A percentile compares a stretch with the other conserved stretches of the same genome.
Evolutionary conservation across 30 jellyfish, hydroid and myxozoan species (phyloP).

Genomic region (Chironex yamaguchii): DNA sequence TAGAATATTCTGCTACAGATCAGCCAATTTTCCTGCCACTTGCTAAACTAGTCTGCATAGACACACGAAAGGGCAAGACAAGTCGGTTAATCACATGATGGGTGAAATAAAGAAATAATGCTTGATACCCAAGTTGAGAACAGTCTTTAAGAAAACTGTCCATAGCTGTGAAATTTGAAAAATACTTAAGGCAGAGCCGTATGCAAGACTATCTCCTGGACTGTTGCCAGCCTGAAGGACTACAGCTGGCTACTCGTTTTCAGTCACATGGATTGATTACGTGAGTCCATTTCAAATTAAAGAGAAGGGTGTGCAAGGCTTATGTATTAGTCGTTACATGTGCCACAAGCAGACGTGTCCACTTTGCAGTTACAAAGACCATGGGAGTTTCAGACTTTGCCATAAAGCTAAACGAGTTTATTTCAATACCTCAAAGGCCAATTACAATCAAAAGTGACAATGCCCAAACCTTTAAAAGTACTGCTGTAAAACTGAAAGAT

Average conservation of each 20-base stretch:
- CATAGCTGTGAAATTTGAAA: conserved; percentile 41
- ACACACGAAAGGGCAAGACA: too few relatives aligned
- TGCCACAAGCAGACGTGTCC: conserved; percentile 46
- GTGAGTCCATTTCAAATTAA: conserved; percentile 43
- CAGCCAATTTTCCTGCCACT: too few relatives aligned
- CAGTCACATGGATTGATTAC: too few relatives aligned
- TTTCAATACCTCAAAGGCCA: conserved; percentile 35
- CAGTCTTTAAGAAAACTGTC: conserved; percentile 21
- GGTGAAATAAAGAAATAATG: not conserved
- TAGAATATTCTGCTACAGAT: too few relatives aligned
- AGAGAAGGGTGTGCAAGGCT: conserved; percentile 13
- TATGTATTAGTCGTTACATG: conserved; percentile 40
- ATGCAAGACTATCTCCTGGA: conserved; percentile 35
- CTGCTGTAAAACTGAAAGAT: conserved; percentile 15
- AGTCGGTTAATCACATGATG: too few relatives aligned
- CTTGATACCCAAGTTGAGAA: conserved; percentile 47
- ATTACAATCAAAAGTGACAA: conserved; percentile 32
- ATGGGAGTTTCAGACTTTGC: not conserved
- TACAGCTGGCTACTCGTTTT: conserved; percentile 44
- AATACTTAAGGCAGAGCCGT: conserved; percentile 56
- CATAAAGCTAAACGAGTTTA: conserved; percentile 44
- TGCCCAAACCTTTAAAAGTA: conserved; percentile 28
- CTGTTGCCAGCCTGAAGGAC: conserved; percentile 27
- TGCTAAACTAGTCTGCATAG: too few relatives aligned
- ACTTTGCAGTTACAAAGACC: conserved; percentile 26